Evolutionary conservation across 2,888 invertebrate genomes (phyloP).

Genomic region (Cordilura impudica): DNA sequence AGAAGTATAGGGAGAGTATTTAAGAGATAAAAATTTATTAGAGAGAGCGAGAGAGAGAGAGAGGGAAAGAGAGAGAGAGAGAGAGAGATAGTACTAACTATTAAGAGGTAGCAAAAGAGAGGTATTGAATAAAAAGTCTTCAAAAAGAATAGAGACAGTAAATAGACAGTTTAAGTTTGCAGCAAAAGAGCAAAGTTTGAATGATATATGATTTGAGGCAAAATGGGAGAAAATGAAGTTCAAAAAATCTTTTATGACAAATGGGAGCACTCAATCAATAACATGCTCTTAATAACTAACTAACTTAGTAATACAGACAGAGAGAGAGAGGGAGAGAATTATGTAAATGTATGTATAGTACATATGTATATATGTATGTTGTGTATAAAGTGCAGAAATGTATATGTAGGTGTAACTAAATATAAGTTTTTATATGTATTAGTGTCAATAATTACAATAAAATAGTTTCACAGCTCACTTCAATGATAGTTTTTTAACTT

Average conservation of each 20-base stretch:
- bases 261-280: neutral
- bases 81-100: slow-evolving; percentile 19
- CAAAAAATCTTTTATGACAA: neutral
- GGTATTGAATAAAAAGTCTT: too few species aligned
- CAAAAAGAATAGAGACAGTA: slow-evolving; percentile 3
- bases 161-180: slow-evolving; percentile 22
- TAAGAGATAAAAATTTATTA: neutral
- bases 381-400: neutral
- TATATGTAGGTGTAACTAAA: neutral
- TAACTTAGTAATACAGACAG: neutral
- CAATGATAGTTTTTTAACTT: neutral
- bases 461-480: neutral
- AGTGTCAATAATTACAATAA: neutral
- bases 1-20: neutral
- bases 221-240: neutral
- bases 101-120: neutral
- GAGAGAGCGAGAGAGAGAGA: neutral
- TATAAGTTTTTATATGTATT: neutral
- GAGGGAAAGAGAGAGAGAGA: slow-evolving; percentile 11
- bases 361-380: neutral
- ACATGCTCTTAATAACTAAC: neutral
- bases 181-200: slow-evolving; percentile 17
- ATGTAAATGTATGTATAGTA: too few species aligned
- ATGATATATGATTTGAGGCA: slow-evolving; percentile 1
- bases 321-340: neutral